Evolutionary conservation across 2,113 vertebrate genomes (phyloP).

Genomic region (Trogon melanurus): DNA sequence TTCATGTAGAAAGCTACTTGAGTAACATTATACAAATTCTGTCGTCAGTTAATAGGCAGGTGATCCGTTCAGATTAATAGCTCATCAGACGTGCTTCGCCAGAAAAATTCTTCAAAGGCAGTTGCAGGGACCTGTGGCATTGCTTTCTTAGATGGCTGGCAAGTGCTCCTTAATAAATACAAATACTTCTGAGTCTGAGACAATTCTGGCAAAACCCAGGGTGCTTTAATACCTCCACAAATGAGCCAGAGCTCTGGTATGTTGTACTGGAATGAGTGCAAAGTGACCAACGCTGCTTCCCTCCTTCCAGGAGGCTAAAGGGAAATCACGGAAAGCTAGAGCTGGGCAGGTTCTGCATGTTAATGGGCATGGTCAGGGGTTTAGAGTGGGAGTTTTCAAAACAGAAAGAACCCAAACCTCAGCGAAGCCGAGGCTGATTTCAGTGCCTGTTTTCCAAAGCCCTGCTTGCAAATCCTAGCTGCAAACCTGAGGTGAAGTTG

Average conservation of each 20-base stretch:
- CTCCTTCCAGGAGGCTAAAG: not conserved
- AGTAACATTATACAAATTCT: not conserved
- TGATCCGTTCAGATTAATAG: not conserved
- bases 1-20: not conserved
- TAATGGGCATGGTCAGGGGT: slow-evolving; percentile 1
- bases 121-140: not conserved
- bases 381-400: not conserved
- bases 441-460: not conserved
- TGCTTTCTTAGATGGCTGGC: not conserved
- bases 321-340: not conserved
- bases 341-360: slow-evolving; percentile 36
- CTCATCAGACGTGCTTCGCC: not conserved
- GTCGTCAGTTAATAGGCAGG: not conserved
- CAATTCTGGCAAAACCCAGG: slow-evolving; percentile 1
- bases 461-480: not conserved
- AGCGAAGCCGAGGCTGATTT: not conserved
- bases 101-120: not conserved
- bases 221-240: slow-evolving; percentile 3
- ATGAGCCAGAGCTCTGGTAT: not conserved
- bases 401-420: not conserved
- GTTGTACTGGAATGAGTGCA: not conserved
- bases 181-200: not conserved
- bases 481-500: not conserved
- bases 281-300: not conserved
- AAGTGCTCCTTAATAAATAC: not conserved